These are phyloP conservation scores for Melanerpes formicivorus DNA, from an alignment of 2,113 vertebrate species.

Conservation along the genomic window DNA sequence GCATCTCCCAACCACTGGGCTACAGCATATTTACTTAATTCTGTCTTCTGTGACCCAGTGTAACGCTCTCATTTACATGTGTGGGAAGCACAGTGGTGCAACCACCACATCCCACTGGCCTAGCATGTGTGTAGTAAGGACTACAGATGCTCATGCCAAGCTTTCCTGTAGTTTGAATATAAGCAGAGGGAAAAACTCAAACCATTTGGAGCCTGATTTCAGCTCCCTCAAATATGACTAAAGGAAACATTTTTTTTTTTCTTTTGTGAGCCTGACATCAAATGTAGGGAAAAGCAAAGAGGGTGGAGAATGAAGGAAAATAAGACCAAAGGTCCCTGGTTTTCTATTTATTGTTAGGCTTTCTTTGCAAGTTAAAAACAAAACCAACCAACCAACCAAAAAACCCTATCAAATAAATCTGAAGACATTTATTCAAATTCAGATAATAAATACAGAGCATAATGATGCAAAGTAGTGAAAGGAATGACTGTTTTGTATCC, in stretches of 20 bases:
- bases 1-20: not conserved
- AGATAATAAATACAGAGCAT: not conserved
- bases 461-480: not conserved
- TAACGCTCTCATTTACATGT: not conserved
- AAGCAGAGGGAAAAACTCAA: not conserved
- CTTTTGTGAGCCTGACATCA: not conserved
- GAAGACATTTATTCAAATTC: not conserved
- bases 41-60: not conserved
- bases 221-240: not conserved
- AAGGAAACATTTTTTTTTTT: not conserved
- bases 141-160: not conserved
- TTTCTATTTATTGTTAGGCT: not conserved
- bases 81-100: not conserved
- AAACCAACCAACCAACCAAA: not conserved
- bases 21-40: not conserved
- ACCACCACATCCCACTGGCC: not conserved
- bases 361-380: not conserved
- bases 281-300: not conserved
- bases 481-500: not conserved
- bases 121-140: not conserved
- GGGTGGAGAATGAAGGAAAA: not conserved
- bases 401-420: not conserved
- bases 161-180: not conserved
- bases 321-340: not conserved
- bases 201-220: not conserved